Conservation (phyloP, 2,888 invertebrate genomes). For the Dasypogon diadema region DNA sequence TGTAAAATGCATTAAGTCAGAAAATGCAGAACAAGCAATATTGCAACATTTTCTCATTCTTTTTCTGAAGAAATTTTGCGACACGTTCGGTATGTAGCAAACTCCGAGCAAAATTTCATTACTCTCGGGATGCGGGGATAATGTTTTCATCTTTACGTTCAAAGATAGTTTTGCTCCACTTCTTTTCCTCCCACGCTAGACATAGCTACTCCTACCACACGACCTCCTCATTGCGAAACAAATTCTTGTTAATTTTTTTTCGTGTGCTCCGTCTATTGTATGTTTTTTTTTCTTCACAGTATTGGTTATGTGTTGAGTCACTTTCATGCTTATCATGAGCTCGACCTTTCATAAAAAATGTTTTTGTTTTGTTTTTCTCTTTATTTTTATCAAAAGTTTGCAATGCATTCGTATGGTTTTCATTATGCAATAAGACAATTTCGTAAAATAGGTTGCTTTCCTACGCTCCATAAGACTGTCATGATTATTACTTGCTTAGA, state of each 20-base stretch:
- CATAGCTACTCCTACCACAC: slow-evolving; percentile 5
- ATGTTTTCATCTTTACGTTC: slow-evolving; percentile 13
- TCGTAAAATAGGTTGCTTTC: too few species aligned
- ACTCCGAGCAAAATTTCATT: slow-evolving; percentile 1
- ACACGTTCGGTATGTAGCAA: not conserved
- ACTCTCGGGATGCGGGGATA: not conserved
- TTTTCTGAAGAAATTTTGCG: slow-evolving; percentile 2
- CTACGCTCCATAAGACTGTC: too few species aligned
- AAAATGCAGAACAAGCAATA: too few species aligned
- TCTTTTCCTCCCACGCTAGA: slow-evolving; percentile 22
- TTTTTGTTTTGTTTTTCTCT: not conserved
- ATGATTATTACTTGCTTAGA: too few species aligned
- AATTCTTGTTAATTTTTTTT: not conserved
- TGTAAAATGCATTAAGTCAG: too few species aligned
- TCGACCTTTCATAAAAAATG: not conserved
- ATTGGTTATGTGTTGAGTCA: not conserved
- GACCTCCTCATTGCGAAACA: slow-evolving; percentile 8
- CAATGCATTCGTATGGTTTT: too few species aligned
- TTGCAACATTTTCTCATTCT: slow-evolving; percentile 3
- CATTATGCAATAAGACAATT: too few species aligned
- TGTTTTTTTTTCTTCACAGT: not conserved
- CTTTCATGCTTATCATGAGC: slow-evolving; percentile 7
- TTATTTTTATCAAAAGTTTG: too few species aligned
- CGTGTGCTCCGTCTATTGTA: not conserved
- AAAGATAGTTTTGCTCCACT: slow-evolving; percentile 24